phyloP scores from a whole-genome alignment of 2,888 invertebrate species.

The Ochropleura leucogaster region DNA sequence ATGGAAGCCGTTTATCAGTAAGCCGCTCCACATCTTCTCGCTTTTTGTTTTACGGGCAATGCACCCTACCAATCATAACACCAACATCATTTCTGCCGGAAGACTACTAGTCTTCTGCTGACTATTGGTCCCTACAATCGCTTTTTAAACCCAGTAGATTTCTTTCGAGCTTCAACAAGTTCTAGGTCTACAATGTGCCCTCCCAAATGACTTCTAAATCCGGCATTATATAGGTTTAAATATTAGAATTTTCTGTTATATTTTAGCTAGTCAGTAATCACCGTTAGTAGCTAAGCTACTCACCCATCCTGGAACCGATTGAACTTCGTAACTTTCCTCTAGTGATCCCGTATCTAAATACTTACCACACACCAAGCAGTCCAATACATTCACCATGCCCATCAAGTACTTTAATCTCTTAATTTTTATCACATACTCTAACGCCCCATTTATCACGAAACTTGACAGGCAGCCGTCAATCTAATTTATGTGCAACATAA shows the following conservation, averaged over 20 bases:
- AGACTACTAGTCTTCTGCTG: background rate
- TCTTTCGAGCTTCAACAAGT: too few species aligned
- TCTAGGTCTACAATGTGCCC: too few species aligned
- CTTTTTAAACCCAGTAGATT: background rate
- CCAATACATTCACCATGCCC: background rate
- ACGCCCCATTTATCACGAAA: constrained; percentile 55
- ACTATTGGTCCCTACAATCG: background rate
- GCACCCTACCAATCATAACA: background rate
- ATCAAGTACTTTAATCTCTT: constrained; percentile 36
- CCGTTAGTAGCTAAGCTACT: background rate
- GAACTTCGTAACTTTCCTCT: background rate
- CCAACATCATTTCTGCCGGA: background rate
- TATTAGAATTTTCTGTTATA: background rate
- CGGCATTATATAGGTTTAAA: background rate
- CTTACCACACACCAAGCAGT: constrained; percentile 27
- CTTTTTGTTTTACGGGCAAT: background rate
- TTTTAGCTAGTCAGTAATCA: background rate
- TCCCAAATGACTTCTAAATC: background rate
- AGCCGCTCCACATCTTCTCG: background rate
- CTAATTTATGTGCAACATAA: constrained; percentile 65
- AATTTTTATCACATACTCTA: constrained; percentile 36
- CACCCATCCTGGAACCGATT: background rate
- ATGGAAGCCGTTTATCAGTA: background rate
- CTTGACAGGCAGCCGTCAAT: constrained; percentile 65
- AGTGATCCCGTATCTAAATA: background rate